These are phyloP conservation scores for Epicauta chinensis DNA, from an alignment of 1,140 invertebrate genomes.

Conservation along the genomic window DNA sequence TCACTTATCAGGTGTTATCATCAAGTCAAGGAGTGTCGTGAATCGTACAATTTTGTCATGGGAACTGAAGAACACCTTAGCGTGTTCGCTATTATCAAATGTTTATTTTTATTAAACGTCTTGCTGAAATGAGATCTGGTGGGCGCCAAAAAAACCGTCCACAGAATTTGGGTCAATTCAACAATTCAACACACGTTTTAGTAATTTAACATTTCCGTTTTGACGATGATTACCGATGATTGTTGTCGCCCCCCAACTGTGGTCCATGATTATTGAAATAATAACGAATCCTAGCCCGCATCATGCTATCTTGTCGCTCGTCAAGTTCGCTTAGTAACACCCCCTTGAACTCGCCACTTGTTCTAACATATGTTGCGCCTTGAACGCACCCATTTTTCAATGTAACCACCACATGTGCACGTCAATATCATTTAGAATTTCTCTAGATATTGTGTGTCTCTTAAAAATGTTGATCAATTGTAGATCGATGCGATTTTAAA, in stretches of 20 bases:
- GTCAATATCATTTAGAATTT: too few relatives aligned
- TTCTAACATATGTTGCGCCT: not conserved
- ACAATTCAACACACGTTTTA: constrained; percentile 10
- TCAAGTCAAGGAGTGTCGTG: constrained; percentile 16
- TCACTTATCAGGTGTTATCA: constrained; percentile 13
- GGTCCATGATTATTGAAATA: not conserved
- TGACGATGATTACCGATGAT: constrained; percentile 1
- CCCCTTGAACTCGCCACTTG: not conserved
- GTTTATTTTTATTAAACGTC: too few relatives aligned
- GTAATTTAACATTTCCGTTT: constrained; percentile 14
- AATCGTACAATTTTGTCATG: too few relatives aligned
- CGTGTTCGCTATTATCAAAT: too few relatives aligned
- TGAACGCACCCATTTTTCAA: not conserved
- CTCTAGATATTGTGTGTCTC: too few relatives aligned
- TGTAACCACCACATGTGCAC: too few relatives aligned
- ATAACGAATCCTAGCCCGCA: too few relatives aligned
- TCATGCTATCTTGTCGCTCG: too few relatives aligned
- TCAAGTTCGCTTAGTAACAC: too few relatives aligned
- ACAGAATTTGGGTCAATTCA: constrained; percentile 13
- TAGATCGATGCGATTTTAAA: too few relatives aligned
- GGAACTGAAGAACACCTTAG: too few relatives aligned
- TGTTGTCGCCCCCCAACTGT: not conserved
- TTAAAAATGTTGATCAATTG: too few relatives aligned
- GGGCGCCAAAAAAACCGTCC: constrained; percentile 8
- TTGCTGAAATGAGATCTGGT: constrained; percentile 13